Conservation (phyloP, 2,113 vertebrate genomes). For the Channa maculata region DNA sequence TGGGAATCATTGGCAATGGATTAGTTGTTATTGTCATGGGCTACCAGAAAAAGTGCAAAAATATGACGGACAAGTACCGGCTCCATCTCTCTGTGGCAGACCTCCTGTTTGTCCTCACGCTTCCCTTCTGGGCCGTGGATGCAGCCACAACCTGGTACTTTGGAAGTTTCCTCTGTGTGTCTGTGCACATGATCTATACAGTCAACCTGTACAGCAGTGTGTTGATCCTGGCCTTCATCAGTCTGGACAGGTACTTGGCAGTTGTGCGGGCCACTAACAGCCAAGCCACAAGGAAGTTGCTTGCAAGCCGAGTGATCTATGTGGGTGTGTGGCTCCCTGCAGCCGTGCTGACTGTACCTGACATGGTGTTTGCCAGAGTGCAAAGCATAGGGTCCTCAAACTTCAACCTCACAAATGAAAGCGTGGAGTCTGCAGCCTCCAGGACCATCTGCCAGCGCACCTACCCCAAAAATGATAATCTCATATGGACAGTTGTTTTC, state of each 20-base stretch:
- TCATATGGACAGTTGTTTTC: conserved; percentile 87
- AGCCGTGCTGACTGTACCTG: conserved; percentile 89
- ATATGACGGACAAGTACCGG: conserved; percentile 98
- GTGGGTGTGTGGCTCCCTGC: conserved; percentile 95
- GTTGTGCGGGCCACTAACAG: conserved; percentile 96
- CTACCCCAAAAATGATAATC: conserved; percentile 81
- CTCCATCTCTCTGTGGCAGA: conserved; percentile 96
- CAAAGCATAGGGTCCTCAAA: conserved; percentile 48
- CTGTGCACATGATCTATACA: conserved; percentile 95
- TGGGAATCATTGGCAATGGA: conserved; percentile 94
- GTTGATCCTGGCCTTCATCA: conserved; percentile 97
- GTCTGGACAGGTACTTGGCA: conserved; percentile 94
- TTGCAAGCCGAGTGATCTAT: conserved; percentile 92
- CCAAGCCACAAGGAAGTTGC: conserved; percentile 88
- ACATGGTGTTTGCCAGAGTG: conserved; percentile 89
- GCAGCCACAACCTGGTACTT: conserved; percentile 92
- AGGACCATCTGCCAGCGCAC: conserved; percentile 87
- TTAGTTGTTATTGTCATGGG: conserved; percentile 97
- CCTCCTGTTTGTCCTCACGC: conserved; percentile 93
- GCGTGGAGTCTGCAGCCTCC: conserved; percentile 29
- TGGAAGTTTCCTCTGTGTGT: conserved; percentile 89
- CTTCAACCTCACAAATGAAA: not conserved
- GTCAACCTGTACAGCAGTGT: conserved; percentile 98
- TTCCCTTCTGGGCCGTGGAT: conserved; percentile 98
- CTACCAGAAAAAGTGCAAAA: conserved; percentile 94